These are phyloP conservation scores for Diploscapter pachys DNA, from an alignment of 1,140 invertebrate species.

Conservation along the genomic window DNA sequence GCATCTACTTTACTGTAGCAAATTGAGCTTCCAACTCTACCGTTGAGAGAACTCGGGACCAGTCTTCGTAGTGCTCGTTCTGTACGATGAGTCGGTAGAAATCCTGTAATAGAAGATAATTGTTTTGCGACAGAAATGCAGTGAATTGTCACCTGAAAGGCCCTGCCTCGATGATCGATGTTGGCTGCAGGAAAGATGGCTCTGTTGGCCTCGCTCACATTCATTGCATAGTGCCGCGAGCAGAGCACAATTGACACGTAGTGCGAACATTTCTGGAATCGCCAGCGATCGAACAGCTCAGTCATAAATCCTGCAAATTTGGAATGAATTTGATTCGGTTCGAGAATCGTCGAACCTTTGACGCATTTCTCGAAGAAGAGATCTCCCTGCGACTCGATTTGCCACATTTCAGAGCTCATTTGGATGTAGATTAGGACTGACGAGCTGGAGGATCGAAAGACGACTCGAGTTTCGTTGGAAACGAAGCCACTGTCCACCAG, in stretches of 20 bases:
- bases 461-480: conserved; percentile 82
- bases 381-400: conserved; percentile 97
- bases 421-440: conserved; percentile 84
- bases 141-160: conserved; percentile 75
- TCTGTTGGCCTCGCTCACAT: conserved; percentile 86
- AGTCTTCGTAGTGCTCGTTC: conserved; percentile 97
- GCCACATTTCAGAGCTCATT: conserved; percentile 99
- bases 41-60: conserved; percentile 74
- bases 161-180: conserved; percentile 85
- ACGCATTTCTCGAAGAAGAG: conserved; percentile 87
- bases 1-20: no score
- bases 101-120: conserved; percentile 68
- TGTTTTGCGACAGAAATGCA: neutral
- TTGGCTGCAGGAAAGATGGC: conserved; percentile 81
- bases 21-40: conserved; percentile 5
- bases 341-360: conserved; percentile 65
- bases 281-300: conserved; percentile 97
- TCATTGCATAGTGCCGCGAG: conserved; percentile 47
- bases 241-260: conserved; percentile 41
- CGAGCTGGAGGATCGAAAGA: conserved; percentile 91
- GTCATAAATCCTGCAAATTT: conserved; percentile 72
- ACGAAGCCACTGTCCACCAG: conserved; percentile 90
- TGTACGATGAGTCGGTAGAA: conserved; percentile 81
- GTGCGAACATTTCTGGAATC: conserved; percentile 60
- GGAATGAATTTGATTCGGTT: neutral